These are phyloP conservation scores for Cotesia congregata DNA, from an alignment of 2,888 invertebrate genomes.

Conservation along the genomic window DNA sequence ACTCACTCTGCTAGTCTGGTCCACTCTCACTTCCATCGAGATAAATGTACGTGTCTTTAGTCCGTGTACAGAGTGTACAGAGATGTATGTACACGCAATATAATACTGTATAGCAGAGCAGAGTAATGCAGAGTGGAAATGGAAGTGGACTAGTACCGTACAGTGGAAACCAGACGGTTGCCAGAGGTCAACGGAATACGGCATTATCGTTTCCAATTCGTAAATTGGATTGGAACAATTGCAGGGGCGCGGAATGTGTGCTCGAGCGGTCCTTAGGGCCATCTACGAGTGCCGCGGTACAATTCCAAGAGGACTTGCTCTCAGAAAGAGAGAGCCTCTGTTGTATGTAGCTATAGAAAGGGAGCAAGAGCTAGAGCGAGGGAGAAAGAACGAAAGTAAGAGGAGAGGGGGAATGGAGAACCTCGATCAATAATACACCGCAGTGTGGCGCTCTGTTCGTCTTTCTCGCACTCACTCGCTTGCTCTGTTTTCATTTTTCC, in stretches of 20 bases:
- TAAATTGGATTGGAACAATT: conserved; percentile 61
- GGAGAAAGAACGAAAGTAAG: conserved; percentile 40
- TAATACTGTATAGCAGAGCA: not conserved
- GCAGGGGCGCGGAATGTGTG: conserved; percentile 43
- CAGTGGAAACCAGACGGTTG: conserved; percentile 3
- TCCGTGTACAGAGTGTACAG: not conserved
- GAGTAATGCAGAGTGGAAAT: not conserved
- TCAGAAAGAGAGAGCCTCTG: not conserved
- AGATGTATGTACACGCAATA: not conserved
- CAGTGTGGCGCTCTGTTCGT: conserved; percentile 63
- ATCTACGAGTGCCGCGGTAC: conserved; percentile 54
- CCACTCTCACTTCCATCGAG: not conserved
- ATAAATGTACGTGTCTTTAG: not conserved
- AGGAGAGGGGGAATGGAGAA: conserved; percentile 50
- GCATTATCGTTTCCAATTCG: conserved; percentile 58
- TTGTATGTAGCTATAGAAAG: conserved; percentile 28
- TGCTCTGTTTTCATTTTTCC: conserved; percentile 11
- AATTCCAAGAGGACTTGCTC: conserved; percentile 45
- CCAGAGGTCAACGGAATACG: conserved; percentile 17
- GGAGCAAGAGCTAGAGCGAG: not conserved
- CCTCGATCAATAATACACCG: conserved; percentile 69
- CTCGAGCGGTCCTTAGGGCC: conserved; percentile 56
- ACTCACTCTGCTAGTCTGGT: not conserved
- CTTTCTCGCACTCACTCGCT: conserved; percentile 40
- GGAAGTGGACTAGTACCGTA: not conserved